Evolutionary conservation across 2,113 vertebrate species (phyloP), one percentile per base, ranked within the genome.

Genomic region (Anas platyrhynchos): DNA sequence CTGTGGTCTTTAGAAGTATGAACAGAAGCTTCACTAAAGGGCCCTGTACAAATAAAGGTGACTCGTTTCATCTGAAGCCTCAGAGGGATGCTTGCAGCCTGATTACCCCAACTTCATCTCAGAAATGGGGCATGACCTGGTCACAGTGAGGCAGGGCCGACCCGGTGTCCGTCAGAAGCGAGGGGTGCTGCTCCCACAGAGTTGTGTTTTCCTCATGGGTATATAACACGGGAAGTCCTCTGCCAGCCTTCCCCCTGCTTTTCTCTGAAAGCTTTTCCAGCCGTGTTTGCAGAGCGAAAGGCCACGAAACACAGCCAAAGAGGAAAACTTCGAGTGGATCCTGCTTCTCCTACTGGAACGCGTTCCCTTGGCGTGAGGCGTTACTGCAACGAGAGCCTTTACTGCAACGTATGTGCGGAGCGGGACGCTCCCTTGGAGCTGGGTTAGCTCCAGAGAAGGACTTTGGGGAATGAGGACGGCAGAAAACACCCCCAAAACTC

Each of bases 111-210:
- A 34, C 34, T 34, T 34, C 34, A 34, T 34, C 34, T 34, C 34
- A 34, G 34, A 34, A 34, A 6, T 34, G 34, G 34, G 34, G 34
- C 34, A 34, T 34, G 50, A 23, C 7, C 7, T 3, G 50, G 50
- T 52, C 23, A 23, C 50, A 23, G 48, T 6, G 22, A 50, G 48
- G 10, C 48, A 23, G 48, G 48, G 46, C 46, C 9, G 5, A 22
- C 48, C 22, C 46, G 5, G 46, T 22, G 10, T 21, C 5, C 5
- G 16, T 41, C 41, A 11, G 66, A 31, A 50, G 7, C 0, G 1
- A 10, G 1, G 13, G 2, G 2, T 16, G 29, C 25, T 1, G 29
- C 29, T 8, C 54, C 48, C n/a, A 50, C 29, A 7, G 78, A 75
- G 38, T 50, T 66, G 14, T 1, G 3, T 22, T 50, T 62, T 22